Evolutionary conservation across 2,888 invertebrate genomes (phyloP).

Genomic region (Tribolium freemani): DNA sequence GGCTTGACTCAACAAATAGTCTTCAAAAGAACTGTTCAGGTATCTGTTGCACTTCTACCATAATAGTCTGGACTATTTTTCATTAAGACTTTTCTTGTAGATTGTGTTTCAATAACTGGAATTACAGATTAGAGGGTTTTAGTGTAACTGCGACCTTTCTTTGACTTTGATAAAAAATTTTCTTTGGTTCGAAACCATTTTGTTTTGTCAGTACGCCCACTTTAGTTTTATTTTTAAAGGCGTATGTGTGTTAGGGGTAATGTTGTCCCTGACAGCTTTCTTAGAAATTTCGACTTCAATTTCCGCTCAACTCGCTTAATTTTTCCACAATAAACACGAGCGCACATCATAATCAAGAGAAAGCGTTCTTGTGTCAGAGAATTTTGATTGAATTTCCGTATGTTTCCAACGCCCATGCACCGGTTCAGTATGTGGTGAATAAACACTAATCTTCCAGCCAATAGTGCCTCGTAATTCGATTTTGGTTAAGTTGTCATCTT

Average conservation of each 20-base stretch:
- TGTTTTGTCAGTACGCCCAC: too few relatives aligned
- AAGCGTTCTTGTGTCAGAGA: background rate
- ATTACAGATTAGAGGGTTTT: too few relatives aligned
- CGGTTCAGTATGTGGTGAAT: too few relatives aligned
- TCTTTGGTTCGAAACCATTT: too few relatives aligned
- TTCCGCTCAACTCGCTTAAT: background rate
- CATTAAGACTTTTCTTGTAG: background rate
- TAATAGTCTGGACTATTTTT: background rate
- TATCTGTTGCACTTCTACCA: background rate
- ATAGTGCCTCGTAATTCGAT: background rate
- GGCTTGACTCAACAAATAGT: background rate
- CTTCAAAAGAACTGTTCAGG: background rate
- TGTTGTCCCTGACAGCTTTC: too few relatives aligned
- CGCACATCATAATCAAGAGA: background rate
- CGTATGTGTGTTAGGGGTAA: too few relatives aligned
- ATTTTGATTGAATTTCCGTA: background rate
- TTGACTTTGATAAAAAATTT: background rate
- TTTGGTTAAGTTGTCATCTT: conserved; percentile 10
- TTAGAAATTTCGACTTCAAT: background rate
- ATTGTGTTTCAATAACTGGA: too few relatives aligned
- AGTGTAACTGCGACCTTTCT: too few relatives aligned
- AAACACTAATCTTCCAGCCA: background rate
- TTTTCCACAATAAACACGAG: background rate
- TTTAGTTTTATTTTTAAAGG: too few relatives aligned
- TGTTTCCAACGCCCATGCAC: too few relatives aligned